Evolutionary conservation across 92 coral and sea anemone genomes (phyloP).

Genomic region (Phenganax subtilis): DNA sequence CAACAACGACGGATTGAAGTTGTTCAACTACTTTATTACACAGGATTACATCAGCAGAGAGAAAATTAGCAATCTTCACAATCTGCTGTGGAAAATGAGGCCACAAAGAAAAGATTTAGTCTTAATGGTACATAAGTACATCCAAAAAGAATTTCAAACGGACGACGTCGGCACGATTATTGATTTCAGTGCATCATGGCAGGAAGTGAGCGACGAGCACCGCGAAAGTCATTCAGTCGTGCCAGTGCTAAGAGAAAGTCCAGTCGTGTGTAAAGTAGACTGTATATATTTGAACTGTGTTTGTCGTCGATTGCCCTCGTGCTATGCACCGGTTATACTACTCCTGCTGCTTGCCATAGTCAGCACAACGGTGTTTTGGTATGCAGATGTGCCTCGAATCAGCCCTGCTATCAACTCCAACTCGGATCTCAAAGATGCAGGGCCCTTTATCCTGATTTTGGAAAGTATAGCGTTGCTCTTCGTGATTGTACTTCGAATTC

Average conservation of each 20-base stretch:
- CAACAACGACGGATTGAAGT: constrained; percentile 56
- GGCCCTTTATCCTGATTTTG: constrained; percentile 41
- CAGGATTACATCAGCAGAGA: constrained; percentile 63
- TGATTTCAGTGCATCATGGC: constrained; percentile 6
- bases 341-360: constrained; percentile 23
- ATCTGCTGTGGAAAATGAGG: constrained; percentile 53
- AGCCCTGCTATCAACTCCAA: neutral
- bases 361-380: constrained; percentile 50
- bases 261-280: constrained; percentile 16
- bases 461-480: constrained; percentile 4
- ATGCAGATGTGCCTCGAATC: constrained; percentile 33
- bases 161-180: constrained; percentile 23
- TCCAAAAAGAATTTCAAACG: constrained; percentile 42
- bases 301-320: constrained; percentile 44
- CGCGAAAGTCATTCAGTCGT: neutral
- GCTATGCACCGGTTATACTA: constrained; percentile 9
- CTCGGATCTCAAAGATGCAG: constrained; percentile 34
- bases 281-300: constrained; percentile 51
- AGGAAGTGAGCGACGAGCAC: neutral
- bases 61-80: constrained; percentile 48
- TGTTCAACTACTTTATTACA: constrained; percentile 58
- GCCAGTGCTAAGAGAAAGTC: neutral
- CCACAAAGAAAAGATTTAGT: constrained; percentile 66
- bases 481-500: constrained; percentile 2
- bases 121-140: constrained; percentile 47